Conservation (phyloP, 2,888 invertebrate species). For the Serripes groenlandicus region DNA sequence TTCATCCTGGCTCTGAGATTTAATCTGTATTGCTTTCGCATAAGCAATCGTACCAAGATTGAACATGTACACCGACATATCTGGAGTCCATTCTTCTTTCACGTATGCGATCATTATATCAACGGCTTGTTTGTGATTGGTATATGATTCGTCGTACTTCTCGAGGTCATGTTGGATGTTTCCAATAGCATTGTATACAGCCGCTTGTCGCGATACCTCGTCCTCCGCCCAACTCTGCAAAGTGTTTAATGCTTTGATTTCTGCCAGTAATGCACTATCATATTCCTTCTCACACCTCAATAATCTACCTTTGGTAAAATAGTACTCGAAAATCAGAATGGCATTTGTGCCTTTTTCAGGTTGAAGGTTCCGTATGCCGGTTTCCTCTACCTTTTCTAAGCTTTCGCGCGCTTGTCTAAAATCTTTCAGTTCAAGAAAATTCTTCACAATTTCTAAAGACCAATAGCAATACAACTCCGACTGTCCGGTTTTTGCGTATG, state of each 20-base stretch:
- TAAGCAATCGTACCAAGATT: slow-evolving; percentile 18
- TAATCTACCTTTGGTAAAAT: slow-evolving; percentile 16
- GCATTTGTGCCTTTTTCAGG: background rate
- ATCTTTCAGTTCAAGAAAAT: background rate
- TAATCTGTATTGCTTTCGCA: background rate
- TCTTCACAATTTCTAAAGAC: background rate
- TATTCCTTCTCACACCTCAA: background rate
- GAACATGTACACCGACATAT: slow-evolving; percentile 18
- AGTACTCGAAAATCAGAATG: slow-evolving; percentile 5
- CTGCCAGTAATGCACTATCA: background rate
- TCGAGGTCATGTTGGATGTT: slow-evolving; percentile 1
- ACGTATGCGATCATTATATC: slow-evolving; percentile 18
- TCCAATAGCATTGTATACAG: slow-evolving; percentile 9
- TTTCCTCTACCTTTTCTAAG: background rate
- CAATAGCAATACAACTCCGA: background rate
- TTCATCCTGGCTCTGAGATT: background rate
- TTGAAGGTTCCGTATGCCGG: background rate
- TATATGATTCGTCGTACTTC: background rate
- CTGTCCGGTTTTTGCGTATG: background rate
- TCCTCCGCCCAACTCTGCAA: background rate
- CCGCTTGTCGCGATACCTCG: slow-evolving; percentile 2
- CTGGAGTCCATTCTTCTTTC: background rate
- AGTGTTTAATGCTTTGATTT: background rate
- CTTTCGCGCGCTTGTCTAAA: background rate
- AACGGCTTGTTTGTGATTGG: slow-evolving; percentile 5